Evolutionary conservation across 64 coral and sea anemone genomes (phyloP), one percentile per base, ranked within the genome.

Genomic region (Montipora capricornis): DNA sequence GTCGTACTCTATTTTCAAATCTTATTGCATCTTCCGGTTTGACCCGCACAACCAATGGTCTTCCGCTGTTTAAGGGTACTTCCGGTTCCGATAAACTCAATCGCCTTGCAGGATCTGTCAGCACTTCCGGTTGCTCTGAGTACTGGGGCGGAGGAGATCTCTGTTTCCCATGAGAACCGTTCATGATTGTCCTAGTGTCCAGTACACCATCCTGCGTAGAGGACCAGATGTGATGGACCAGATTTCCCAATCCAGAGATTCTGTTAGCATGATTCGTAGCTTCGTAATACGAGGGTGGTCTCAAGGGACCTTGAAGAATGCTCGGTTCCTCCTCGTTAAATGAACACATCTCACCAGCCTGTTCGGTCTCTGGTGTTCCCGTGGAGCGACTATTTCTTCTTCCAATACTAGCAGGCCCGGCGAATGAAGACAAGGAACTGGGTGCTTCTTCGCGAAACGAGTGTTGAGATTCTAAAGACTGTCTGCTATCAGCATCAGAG

Each of bases 401-500:
- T 0, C 90, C 70, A 46, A 88, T 82, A 1, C 74, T 44, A 14
- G 89, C 66, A 12, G 71, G 83, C 7, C 81, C 90, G 5, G 87
- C 82, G 16, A 78, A 84, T 9, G 93, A 92, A 11, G 93, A 94
- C 8, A 74, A 20, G 4, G 92, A 94, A 53, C 96, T 95, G 5
- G 96, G 96, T 19, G 80, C 84, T 74, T 95, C 96, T 86, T 97
- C 96, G 13, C 96, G 96, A 64, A 97, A 97, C 44, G 96, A 97
- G 88, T 97, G 89, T 8, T 92, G 96, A 24, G 89, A 88, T 29
- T 90, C 82, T 13, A 71, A 66, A 19, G 82, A 86, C 46, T 10
- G 15, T 73, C 66, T 76, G 48, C 71, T 75, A 16, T 89, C 81
- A 12, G 91, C 78, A n/a, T 79, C 89, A 49, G 93, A 80, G 17